Evolutionary conservation across 2,888 invertebrate species (phyloP).

Genomic region (Heteropelma amictum): DNA sequence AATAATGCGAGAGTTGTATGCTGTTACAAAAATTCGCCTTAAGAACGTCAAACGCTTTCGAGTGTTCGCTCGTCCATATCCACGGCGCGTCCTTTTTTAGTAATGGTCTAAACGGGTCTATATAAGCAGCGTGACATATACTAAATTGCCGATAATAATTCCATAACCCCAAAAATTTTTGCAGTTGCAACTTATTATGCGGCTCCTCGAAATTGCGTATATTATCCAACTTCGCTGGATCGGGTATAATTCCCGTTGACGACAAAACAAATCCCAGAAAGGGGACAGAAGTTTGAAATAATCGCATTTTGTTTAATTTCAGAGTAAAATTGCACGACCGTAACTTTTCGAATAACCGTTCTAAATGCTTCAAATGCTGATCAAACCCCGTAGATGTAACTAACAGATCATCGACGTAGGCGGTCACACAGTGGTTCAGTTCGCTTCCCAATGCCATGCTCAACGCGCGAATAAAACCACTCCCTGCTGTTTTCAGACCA

Average conservation of each 20-base stretch:
- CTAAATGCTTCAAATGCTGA: slow-evolving; percentile 59
- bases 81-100: slow-evolving; percentile 33
- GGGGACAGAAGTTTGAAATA: slow-evolving; percentile 43
- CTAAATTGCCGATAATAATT: slow-evolving; percentile 49
- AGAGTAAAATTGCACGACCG: slow-evolving; percentile 58
- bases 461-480: slow-evolving; percentile 48
- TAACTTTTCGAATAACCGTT: slow-evolving; percentile 57
- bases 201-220: slow-evolving; percentile 60
- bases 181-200: slow-evolving; percentile 59
- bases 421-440: slow-evolving; percentile 57
- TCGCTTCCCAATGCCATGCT: slow-evolving; percentile 61
- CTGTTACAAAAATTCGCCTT: slow-evolving; percentile 42
- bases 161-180: slow-evolving; percentile 54
- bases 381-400: slow-evolving; percentile 61
- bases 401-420: slow-evolving; percentile 68
- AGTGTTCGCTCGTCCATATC: slow-evolving; percentile 44
- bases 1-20: slow-evolving; percentile 40
- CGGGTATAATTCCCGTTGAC: slow-evolving; percentile 21
- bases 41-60: slow-evolving; percentile 34
- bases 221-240: slow-evolving; percentile 47
- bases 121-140: slow-evolving; percentile 16
- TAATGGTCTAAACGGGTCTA: slow-evolving; percentile 46
- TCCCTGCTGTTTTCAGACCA: neutral
- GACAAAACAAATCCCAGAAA: slow-evolving; percentile 47
- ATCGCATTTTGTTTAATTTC: slow-evolving; percentile 59